Conservation (phyloP, 2,888 invertebrate genomes). For the Hyalella azteca region DNA sequence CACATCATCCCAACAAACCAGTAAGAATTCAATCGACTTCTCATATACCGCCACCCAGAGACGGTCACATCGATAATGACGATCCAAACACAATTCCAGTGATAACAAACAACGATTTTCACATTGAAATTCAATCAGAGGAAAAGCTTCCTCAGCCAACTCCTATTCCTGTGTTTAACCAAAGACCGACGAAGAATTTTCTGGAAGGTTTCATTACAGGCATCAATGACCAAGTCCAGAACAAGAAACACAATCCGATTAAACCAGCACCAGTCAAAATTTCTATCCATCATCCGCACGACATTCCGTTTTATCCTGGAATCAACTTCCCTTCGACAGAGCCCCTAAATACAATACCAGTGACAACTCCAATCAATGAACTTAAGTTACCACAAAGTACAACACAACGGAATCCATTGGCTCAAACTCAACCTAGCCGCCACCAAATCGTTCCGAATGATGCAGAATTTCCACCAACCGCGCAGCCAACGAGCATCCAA, state of each 20-base stretch:
- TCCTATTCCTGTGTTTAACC: neutral
- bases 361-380: neutral
- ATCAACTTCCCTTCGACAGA: slow-evolving; percentile 17
- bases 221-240: neutral
- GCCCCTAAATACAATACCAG: neutral
- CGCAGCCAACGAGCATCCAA: no score
- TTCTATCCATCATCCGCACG: neutral
- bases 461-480: no score
- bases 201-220: neutral
- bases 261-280: slow-evolving; percentile 37
- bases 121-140: neutral
- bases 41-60: neutral
- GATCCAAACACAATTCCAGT: neutral
- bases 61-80: neutral
- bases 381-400: no score
- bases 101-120: neutral
- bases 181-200: slow-evolving; percentile 11
- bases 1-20: neutral
- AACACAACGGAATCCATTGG: no score
- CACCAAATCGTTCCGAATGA: no score
- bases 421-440: no score
- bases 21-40: neutral
- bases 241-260: slow-evolving; percentile 27
- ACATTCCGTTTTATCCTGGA: slow-evolving; percentile 26
- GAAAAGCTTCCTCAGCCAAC: slow-evolving; percentile 7